A percentile compares a stretch with the other conserved stretches of the same genome.
phyloP scores from a whole-genome alignment of 2,888 invertebrate species.

The Kryphioiulus occultus region DNA sequence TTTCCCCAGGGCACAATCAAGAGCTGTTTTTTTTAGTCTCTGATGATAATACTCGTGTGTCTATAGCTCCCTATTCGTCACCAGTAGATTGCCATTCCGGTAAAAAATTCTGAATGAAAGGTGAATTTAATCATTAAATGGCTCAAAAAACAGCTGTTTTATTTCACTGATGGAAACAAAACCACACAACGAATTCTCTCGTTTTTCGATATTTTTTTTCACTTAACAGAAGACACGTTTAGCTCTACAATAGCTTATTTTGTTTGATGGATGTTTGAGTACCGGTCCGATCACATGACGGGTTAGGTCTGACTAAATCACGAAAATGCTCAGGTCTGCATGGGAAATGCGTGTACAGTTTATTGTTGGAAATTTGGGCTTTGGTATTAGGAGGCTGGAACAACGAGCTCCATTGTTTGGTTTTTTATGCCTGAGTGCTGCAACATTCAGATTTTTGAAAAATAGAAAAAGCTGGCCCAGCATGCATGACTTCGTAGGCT shows the following conservation, averaged over 20 bases:
- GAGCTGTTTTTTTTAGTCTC: background rate
- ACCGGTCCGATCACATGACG: background rate
- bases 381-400: background rate
- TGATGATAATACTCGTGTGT: background rate
- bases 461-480: background rate
- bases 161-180: background rate
- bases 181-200: background rate
- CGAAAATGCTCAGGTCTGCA: background rate
- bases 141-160: background rate
- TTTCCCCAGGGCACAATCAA: background rate
- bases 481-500: background rate
- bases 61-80: background rate
- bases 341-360: background rate
- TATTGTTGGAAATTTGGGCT: background rate
- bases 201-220: background rate
- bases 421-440: background rate
- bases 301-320: background rate
- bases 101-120: background rate
- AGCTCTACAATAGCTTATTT: background rate
- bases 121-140: background rate
- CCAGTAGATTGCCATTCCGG: background rate
- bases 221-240: background rate
- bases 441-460: background rate
- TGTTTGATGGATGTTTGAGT: background rate
- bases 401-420: constrained; percentile 1